Percentiles rank a stretch among this genome's conserved stretches.
phyloP scores from a whole-genome alignment of 2,113 vertebrate genomes.

The Ammospiza nelsoni region DNA sequence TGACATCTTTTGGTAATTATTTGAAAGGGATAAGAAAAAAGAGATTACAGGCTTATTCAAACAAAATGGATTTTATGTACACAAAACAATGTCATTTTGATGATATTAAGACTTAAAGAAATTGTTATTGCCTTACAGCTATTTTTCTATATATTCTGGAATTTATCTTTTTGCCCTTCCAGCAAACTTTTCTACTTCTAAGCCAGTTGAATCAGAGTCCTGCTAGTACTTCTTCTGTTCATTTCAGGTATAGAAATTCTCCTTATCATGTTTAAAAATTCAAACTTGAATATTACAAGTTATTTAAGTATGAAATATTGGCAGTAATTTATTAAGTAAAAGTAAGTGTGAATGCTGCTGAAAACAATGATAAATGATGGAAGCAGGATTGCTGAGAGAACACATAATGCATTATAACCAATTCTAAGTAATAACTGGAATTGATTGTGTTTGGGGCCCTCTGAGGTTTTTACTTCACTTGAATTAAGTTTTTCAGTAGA shows the following conservation, averaged over 20 bases:
- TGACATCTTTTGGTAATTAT: not conserved
- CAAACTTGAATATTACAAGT: not conserved
- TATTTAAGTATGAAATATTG: not conserved
- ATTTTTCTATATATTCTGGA: not conserved
- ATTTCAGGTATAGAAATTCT: not conserved
- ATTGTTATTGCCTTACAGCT: not conserved
- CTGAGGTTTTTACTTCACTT: not conserved
- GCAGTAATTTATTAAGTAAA: not conserved
- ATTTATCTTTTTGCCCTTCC: not conserved
- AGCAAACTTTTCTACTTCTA: not conserved
- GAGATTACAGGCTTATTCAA: not conserved
- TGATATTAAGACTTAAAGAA: not conserved
- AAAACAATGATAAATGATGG: not conserved
- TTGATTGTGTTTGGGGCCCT: not conserved
- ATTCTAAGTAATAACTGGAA: not conserved
- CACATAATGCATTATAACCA: not conserved
- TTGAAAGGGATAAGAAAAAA: not conserved
- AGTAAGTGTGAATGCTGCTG: not conserved
- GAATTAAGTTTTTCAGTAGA: not conserved
- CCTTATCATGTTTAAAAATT: not conserved
- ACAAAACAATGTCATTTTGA: not conserved
- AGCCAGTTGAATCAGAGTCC: not conserved
- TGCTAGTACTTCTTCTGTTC: not conserved
- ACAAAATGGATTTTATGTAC: not conserved
- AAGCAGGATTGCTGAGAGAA: not conserved